These are phyloP conservation scores for Cenopis cana DNA, from an alignment of 2,888 invertebrate species.

Conservation along the genomic window DNA sequence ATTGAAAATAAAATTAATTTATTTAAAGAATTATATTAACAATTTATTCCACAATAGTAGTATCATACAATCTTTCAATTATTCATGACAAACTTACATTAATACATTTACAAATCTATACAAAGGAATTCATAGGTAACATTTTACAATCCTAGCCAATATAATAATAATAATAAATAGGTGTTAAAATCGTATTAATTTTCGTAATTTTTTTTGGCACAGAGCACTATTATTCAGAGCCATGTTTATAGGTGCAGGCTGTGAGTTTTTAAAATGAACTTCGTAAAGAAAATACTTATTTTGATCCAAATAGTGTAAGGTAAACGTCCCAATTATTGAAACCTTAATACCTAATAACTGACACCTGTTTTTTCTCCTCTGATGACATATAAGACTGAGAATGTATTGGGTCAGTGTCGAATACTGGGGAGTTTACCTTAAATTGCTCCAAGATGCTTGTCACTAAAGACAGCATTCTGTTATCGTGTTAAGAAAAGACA, in stretches of 20 bases:
- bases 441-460: neutral
- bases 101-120: conserved; percentile 61
- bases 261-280: conserved; percentile 8
- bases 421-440: too few relatives aligned
- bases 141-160: conserved; percentile 65
- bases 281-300: neutral
- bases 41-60: conserved; percentile 58
- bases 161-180: conserved; percentile 71
- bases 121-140: conserved; percentile 71
- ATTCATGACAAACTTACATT: conserved; percentile 58
- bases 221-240: conserved; percentile 59
- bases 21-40: conserved; percentile 74
- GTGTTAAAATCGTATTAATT: conserved; percentile 36
- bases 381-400: too few relatives aligned
- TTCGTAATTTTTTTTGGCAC: conserved; percentile 68
- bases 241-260: conserved; percentile 51
- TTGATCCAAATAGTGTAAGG: neutral
- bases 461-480: neutral
- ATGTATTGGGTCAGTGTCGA: too few relatives aligned
- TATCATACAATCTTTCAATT: conserved; percentile 63
- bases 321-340: too few relatives aligned
- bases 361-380: too few relatives aligned
- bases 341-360: too few relatives aligned
- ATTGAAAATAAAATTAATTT: conserved; percentile 66
- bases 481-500: neutral